Conservation (phyloP, 2,888 invertebrate species). For the Endomychus coccineus region DNA sequence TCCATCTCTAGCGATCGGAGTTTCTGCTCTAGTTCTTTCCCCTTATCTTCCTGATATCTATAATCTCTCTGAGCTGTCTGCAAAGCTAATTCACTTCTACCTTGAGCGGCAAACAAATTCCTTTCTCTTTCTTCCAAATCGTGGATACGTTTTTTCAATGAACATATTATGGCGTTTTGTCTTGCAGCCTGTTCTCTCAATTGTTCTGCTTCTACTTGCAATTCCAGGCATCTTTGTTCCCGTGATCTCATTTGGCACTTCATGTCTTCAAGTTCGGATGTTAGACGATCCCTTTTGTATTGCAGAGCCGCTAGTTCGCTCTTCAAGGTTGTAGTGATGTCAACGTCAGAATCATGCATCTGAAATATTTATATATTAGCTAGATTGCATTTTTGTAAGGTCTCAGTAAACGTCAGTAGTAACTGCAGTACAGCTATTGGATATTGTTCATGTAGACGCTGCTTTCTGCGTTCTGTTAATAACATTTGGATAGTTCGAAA, state of each 20-base stretch:
- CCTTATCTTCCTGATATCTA: conserved; percentile 62
- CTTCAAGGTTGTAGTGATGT: conserved; percentile 66
- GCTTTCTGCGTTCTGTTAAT: too few species aligned
- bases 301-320: conserved; percentile 79
- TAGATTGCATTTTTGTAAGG: neutral
- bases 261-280: conserved; percentile 59
- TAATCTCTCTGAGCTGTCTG: conserved; percentile 64
- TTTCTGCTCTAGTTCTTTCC: conserved; percentile 69
- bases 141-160: conserved; percentile 70
- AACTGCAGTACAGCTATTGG: too few species aligned
- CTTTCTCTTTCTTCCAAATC: conserved; percentile 74
- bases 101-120: conserved; percentile 52
- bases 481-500: too few species aligned
- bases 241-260: conserved; percentile 63
- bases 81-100: conserved; percentile 62
- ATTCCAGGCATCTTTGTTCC: conserved; percentile 65
- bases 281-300: conserved; percentile 74
- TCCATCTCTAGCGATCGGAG: conserved; percentile 65
- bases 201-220: conserved; percentile 74
- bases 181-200: conserved; percentile 74
- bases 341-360: conserved; percentile 54
- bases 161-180: conserved; percentile 72
- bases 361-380: too few species aligned
- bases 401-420: too few species aligned
- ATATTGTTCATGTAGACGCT: too few species aligned